A percentile compares a stretch with the other conserved stretches of the same genome.
Conservation (phyloP, 2,797 vertebrate species). For the Menidia menidia region DNA sequence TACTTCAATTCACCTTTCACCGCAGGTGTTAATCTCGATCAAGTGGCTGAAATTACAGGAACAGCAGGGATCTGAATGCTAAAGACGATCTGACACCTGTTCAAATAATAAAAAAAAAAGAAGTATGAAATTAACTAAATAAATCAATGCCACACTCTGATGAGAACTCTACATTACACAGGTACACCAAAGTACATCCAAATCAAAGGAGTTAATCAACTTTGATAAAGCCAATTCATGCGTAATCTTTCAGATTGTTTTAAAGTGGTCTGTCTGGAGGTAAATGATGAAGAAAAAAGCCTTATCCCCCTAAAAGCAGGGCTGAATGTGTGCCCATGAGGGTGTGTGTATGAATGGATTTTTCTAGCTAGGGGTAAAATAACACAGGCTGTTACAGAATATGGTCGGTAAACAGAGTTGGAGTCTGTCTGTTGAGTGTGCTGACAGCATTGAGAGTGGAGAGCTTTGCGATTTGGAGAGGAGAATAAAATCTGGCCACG, state of each 20-base stretch:
- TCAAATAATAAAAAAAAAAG: constrained; percentile 48
- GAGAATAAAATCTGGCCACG: constrained; percentile 36
- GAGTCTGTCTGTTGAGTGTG: constrained; percentile 30
- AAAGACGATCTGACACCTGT: constrained; percentile 51
- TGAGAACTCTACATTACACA: neutral
- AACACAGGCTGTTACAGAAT: constrained; percentile 39
- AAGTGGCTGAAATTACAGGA: constrained; percentile 53
- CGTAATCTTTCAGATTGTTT: constrained; percentile 5
- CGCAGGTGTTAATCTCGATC: constrained; percentile 48
- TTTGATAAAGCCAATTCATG: constrained; percentile 6
- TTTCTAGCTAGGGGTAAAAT: constrained; percentile 24
- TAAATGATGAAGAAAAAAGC: constrained; percentile 9
- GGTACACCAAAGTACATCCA: neutral
- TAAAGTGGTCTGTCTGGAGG: constrained; percentile 15
- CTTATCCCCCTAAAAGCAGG: constrained; percentile 19
- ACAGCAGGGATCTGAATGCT: constrained; percentile 41
- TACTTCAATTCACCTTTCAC: constrained; percentile 46
- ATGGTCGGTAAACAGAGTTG: constrained; percentile 37
- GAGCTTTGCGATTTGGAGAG: constrained; percentile 39
- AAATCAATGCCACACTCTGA: constrained; percentile 30
- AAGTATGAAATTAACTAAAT: constrained; percentile 39
- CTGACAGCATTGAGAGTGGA: constrained; percentile 50
- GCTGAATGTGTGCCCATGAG: neutral
- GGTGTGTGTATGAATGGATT: neutral
- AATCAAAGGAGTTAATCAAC: constrained; percentile 20